phyloP scores from a whole-genome alignment of 2,797 vertebrate species.

The Arrhamphus sclerolepis region DNA sequence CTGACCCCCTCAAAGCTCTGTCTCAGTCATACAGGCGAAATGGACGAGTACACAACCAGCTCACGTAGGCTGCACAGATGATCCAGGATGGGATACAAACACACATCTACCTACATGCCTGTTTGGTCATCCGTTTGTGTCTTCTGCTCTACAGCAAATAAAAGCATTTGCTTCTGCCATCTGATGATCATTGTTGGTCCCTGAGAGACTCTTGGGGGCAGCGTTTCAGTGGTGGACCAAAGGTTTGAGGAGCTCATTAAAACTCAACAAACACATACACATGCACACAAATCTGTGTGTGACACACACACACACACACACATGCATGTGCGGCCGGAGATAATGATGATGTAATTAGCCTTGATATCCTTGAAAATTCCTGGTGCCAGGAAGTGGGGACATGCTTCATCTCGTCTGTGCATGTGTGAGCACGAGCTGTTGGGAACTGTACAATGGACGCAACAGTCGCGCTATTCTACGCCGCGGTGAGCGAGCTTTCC shows the following conservation, averaged over 20 bases:
- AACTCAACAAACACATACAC: conserved; percentile 25
- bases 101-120: conserved; percentile 24
- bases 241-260: conserved; percentile 69
- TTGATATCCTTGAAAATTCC: conserved; percentile 53
- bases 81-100: conserved; percentile 18
- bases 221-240: conserved; percentile 52
- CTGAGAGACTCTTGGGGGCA: conserved; percentile 38
- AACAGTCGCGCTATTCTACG: conserved; percentile 51
- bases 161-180: conserved; percentile 41
- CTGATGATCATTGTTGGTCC: conserved; percentile 51
- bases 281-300: conserved; percentile 24
- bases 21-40: conserved; percentile 31
- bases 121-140: conserved; percentile 32
- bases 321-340: conserved; percentile 36
- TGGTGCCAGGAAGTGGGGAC: conserved; percentile 61
- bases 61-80: conserved; percentile 12
- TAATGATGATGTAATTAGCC: conserved; percentile 72
- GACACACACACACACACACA: conserved; percentile 18
- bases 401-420: conserved; percentile 57
- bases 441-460: conserved; percentile 60
- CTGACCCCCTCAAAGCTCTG: conserved; percentile 63
- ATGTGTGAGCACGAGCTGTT: conserved; percentile 50
- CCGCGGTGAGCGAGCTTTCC: conserved; percentile 74
- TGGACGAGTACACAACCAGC: conserved; percentile 14
- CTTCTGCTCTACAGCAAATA: conserved; percentile 24